phyloP scores from a whole-genome alignment of 2,797 vertebrate genomes.

The Psittacula derbiana region DNA sequence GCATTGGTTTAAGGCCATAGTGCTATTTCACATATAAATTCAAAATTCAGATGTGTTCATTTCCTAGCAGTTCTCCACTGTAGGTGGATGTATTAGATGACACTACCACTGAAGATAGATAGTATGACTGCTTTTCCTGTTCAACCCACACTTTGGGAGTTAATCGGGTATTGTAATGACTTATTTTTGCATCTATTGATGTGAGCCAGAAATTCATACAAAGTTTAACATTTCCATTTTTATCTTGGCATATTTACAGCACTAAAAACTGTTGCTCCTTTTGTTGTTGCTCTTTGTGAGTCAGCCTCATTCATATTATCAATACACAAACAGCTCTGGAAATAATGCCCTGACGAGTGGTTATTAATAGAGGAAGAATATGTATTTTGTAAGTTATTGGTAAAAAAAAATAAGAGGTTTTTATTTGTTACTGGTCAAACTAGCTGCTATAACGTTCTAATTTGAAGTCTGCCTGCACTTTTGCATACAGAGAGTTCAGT shows the following conservation, averaged over 20 bases:
- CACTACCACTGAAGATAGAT: background rate
- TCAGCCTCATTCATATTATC: background rate
- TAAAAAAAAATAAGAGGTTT: background rate
- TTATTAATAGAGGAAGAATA: background rate
- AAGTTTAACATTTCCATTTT: slow-evolving; percentile 16
- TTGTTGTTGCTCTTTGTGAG: background rate
- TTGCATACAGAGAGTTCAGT: background rate
- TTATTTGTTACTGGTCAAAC: background rate
- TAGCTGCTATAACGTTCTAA: background rate
- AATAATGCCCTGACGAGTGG: background rate
- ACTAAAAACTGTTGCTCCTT: background rate
- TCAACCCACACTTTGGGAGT: background rate
- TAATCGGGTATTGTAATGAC: background rate
- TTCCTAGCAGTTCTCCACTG: background rate
- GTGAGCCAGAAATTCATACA: background rate
- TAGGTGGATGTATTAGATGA: background rate
- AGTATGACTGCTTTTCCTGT: slow-evolving; percentile 6
- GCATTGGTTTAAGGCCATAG: background rate
- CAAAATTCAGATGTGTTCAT: background rate
- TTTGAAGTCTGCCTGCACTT: background rate
- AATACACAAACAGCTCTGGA: background rate
- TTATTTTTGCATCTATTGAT: background rate
- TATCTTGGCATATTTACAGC: background rate
- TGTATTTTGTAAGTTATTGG: background rate
- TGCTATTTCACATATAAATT: background rate